phyloP scores from a whole-genome alignment of 1,140 invertebrate species.

The Hirudo medicinalis region DNA sequence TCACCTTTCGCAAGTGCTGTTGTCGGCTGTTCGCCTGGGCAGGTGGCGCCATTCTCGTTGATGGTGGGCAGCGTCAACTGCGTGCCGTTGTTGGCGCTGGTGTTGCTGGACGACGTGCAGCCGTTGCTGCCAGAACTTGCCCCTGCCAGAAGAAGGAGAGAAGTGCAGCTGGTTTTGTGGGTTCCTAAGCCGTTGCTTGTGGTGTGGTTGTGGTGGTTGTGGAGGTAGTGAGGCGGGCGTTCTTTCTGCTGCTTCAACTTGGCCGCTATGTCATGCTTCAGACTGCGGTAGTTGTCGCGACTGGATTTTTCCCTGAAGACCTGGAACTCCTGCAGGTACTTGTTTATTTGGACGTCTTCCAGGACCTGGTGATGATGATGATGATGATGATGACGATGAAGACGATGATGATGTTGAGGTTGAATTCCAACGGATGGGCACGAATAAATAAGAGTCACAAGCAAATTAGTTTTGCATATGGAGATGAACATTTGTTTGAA shows the following conservation, averaged over 20 bases:
- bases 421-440: too few relatives aligned
- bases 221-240: not conserved
- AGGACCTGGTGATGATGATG: conserved; percentile 10
- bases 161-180: conserved; percentile 3
- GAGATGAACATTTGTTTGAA: too few relatives aligned
- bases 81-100: not conserved
- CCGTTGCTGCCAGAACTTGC: not conserved
- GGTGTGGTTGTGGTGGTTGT: conserved; percentile 5
- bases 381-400: too few relatives aligned
- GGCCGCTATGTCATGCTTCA: conserved; percentile 14
- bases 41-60: conserved; percentile 4
- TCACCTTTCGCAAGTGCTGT: not conserved
- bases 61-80: conserved; percentile 6
- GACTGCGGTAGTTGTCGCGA: conserved; percentile 16
- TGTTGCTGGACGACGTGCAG: not conserved
- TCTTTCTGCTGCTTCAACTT: conserved; percentile 17
- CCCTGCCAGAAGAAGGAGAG: not conserved
- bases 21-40: not conserved
- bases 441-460: too few relatives aligned
- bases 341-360: conserved; percentile 23
- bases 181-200: not conserved
- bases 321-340: conserved; percentile 24
- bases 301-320: conserved; percentile 15
- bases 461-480: too few relatives aligned
- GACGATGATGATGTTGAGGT: too few relatives aligned